Evolutionary conservation across 2,888 invertebrate species (phyloP).

Genomic region (Pristionchus japonicus): DNA sequence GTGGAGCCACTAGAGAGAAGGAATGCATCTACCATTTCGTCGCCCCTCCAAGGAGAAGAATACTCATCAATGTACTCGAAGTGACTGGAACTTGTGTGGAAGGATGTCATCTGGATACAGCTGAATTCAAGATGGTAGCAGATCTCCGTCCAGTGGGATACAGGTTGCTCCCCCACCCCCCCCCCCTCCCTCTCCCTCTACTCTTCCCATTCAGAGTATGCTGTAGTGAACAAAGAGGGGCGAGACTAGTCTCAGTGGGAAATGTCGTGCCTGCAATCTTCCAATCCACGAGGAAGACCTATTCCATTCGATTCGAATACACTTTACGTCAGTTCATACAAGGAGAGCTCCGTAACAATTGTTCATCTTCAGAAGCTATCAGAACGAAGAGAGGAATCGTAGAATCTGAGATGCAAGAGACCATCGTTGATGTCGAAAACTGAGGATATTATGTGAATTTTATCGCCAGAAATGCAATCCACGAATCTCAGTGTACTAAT

Average conservation of each 20-base stretch:
- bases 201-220: constrained; percentile 53
- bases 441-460: not conserved
- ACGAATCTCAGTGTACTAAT: not conserved
- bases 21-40: constrained; percentile 58
- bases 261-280: constrained; percentile 58
- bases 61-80: constrained; percentile 55
- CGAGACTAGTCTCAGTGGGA: constrained; percentile 52
- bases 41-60: constrained; percentile 56
- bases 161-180: constrained; percentile 46
- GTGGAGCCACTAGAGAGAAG: constrained; percentile 49
- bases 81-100: constrained; percentile 60
- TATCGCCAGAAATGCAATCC: not conserved
- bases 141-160: constrained; percentile 61
- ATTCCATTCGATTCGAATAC: constrained; percentile 58
- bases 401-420: constrained; percentile 1
- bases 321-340: constrained; percentile 51
- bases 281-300: constrained; percentile 51
- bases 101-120: constrained; percentile 61
- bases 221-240: constrained; percentile 53
- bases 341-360: not conserved
- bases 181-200: not conserved
- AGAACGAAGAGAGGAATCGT: not conserved
- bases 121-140: constrained; percentile 60
- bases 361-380: not conserved
- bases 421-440: constrained; percentile 32